Base-by-base conservation (phyloP, 2,888 invertebrate species). In the Pandemis cinnamomeana region DNA sequence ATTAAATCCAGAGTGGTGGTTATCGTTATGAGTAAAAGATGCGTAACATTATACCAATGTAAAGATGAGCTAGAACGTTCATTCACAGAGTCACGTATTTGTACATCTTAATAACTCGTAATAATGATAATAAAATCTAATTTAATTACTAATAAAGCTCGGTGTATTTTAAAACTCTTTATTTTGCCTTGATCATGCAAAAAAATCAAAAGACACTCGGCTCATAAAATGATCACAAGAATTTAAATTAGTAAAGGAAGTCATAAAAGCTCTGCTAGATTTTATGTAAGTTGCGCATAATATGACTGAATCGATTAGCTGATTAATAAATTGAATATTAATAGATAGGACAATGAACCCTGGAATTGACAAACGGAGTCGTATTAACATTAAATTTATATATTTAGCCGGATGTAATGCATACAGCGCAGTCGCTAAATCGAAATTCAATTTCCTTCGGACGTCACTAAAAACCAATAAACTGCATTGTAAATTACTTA, bases 401-500 rank as follows among this genome's bases (percentile, higher is more conserved):
- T 42, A n/a, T 61, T n/a, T 13, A 42, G 3, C 8, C 7, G 42
- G 8, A 61, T 42, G 7, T 4, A n/a, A 5, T 11, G 11, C 48
- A 11, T 44, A 44, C 8, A 44, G 8, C 7, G 5, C 44, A 10
- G 2, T 11, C 5, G 13, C 13, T 10, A 10, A 13, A n/a, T 1
- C 11, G 20, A 13, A 64, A 20, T 67, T 58, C 20, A 67, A n/a
- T 48, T 61, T 46, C 46, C 46, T 46, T 20, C n/a, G 13, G 20
- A 5, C 36, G n/a, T 13, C 27, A 15, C 10, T 36, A 67, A 36
- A 48, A 13, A 15, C 55, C 64, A 66, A 64, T 60, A 66, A 80
- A 83, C 62, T 61, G 20, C 60, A 78, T 68, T 67, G 46, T 76
- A 76, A 72, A 72, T 53, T 61, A 71, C 53, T 70, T 10, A 7